Percentiles rank a stretch among this genome's conserved stretches.
These are phyloP conservation scores for Porites lobata DNA, from an alignment of 92 coral and sea anemone genomes.

Conservation along the genomic window DNA sequence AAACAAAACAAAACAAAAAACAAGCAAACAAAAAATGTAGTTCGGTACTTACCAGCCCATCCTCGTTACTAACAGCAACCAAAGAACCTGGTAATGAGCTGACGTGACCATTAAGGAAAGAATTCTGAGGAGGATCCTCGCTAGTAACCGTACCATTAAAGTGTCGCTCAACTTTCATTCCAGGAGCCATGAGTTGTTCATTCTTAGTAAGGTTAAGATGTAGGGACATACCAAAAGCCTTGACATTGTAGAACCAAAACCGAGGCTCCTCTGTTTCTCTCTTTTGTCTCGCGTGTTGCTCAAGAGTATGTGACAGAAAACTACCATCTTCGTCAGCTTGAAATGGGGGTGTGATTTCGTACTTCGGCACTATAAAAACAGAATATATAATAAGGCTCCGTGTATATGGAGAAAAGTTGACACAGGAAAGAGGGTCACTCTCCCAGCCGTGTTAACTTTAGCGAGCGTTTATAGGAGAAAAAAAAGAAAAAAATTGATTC, in stretches of 20 bases:
- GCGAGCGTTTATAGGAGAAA: too few species aligned
- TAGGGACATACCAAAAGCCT: constrained; percentile 81
- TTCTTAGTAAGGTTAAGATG: constrained; percentile 79
- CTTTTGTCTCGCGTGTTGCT: constrained; percentile 58
- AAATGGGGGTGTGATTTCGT: constrained; percentile 80
- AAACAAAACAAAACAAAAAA: too few species aligned
- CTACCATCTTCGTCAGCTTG: constrained; percentile 76
- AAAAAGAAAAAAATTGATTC: too few species aligned
- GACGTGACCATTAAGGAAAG: constrained; percentile 84
- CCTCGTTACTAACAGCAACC: constrained; percentile 65
- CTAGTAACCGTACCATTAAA: constrained; percentile 75
- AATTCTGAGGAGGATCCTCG: constrained; percentile 46
- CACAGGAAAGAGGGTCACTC: too few species aligned
- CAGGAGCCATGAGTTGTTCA: constrained; percentile 62
- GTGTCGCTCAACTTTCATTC: constrained; percentile 76
- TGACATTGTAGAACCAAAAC: constrained; percentile 75
- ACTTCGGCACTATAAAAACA: constrained; percentile 75
- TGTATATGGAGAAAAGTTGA: background rate
- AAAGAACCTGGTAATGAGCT: constrained; percentile 64
- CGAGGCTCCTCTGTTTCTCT: constrained; percentile 65
- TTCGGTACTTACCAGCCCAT: constrained; percentile 66
- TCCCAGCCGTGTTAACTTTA: too few species aligned
- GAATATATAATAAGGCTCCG: background rate
- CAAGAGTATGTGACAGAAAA: constrained; percentile 70
- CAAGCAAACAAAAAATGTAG: too few species aligned